Base-by-base conservation (phyloP, 2,888 invertebrate species). In the Amorpha juglandis region DNA sequence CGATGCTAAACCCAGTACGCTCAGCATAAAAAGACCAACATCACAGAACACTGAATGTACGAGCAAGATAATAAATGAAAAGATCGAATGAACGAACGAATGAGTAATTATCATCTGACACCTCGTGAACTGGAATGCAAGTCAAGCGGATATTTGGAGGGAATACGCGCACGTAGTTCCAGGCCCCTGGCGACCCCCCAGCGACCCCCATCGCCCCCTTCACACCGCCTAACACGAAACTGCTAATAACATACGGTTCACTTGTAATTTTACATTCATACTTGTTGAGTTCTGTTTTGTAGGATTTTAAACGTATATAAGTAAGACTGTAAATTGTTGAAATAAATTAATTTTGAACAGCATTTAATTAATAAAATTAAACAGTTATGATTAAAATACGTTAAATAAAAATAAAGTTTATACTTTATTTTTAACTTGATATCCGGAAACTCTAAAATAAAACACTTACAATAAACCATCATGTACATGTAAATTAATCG, bases 251-350 rank as follows among this genome's bases (percentile, higher is more conserved):
- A 62, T 64, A 67, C 67, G 64, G 62, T 64, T 63, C 63, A 42
- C 66, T 55, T 66, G 64, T 65, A 69, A 67, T 69, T 69, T 69
- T 64, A 65, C 67, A 67, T 67, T 69, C 64, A 65, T 69, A 67
- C 67, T 67, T 58, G 42, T 42, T 58, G 58, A 42, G 58, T 58
- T 58, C 12, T 12, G 42, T 58, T 58, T 58, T 42, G 55, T 55
- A 55, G n/a, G 19, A 38, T 38, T 58, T 58, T 9, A 38, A 42
- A 19, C 19, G 38, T 19, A 42, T 19, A 11, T 19, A 58, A 19
- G 6, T 12, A 55, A n/a, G n/a, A 16, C 1, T 52, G 11, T 52
- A 11, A 19, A 21, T 9, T 27, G 33, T 53, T 14, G 14, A 35
- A 35, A 53, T 53, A 27, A 52, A 11, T 52, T 11, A 27, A 52